A percentile compares a stretch with the other conserved stretches of the same genome.
Evolutionary conservation across 1,140 invertebrate genomes (phyloP).

Genomic region (Aricia agestis): DNA sequence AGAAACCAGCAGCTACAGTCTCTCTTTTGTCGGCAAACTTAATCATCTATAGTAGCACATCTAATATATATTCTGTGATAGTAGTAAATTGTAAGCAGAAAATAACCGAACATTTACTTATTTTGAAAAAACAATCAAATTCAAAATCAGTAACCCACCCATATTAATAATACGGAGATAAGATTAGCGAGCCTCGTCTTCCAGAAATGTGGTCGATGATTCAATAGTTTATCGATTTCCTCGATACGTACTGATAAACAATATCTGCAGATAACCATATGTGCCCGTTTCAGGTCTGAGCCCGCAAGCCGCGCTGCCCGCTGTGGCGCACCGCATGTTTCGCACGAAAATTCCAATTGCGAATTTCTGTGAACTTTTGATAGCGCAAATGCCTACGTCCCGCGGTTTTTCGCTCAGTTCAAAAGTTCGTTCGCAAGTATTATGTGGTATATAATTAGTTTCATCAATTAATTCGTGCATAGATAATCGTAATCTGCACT

Average conservation of each 20-base stretch:
- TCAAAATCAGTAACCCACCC: too few relatives aligned
- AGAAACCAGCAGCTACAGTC: too few relatives aligned
- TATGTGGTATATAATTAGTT: not conserved
- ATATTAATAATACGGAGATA: not conserved
- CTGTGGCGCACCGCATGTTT: not conserved
- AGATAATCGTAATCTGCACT: not conserved
- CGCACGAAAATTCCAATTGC: not conserved
- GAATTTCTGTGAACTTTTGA: not conserved
- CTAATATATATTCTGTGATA: too few relatives aligned
- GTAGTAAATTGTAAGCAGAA: too few relatives aligned
- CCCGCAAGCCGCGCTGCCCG: not conserved
- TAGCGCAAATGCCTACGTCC: not conserved
- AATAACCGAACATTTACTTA: too few relatives aligned
- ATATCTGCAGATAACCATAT: not conserved
- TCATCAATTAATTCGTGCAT: not conserved
- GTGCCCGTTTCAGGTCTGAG: not conserved
- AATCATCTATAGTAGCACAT: too few relatives aligned
- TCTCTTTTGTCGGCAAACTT: too few relatives aligned
- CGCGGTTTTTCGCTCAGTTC: not conserved
- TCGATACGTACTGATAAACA: constrained; percentile 3
- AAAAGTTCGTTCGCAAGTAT: not conserved
- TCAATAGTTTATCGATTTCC: constrained; percentile 10
- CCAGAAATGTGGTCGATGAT: not conserved
- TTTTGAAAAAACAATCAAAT: too few relatives aligned
- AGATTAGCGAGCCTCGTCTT: not conserved